Conservation (phyloP, 1,140 invertebrate species). For the Saxidomus purpurata region DNA sequence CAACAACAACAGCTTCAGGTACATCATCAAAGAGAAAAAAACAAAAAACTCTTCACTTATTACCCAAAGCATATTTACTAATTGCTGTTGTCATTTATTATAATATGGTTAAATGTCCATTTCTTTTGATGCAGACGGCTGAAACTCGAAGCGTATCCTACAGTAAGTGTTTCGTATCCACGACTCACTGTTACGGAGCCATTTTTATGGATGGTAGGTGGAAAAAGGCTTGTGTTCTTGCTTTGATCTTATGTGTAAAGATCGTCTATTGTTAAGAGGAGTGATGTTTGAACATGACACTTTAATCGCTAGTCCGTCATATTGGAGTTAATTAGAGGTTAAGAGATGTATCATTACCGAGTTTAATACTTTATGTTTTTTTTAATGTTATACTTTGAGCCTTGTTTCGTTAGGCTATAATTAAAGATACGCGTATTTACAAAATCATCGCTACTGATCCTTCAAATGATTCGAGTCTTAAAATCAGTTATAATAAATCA, state of each 20-base stretch:
- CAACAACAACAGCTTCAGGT: neutral
- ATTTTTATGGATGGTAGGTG: constrained; percentile 18
- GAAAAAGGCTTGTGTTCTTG: neutral
- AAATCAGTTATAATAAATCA: constrained; percentile 14
- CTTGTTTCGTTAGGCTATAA: neutral
- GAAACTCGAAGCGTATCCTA: neutral
- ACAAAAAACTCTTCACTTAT: neutral
- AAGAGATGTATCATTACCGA: neutral
- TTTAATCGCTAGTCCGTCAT: constrained; percentile 31
- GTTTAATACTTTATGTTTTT: neutral
- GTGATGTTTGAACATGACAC: constrained; percentile 20
- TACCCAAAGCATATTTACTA: neutral
- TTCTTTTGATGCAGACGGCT: neutral
- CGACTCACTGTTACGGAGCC: neutral
- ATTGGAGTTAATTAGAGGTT: constrained; percentile 17
- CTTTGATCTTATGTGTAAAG: constrained; percentile 25
- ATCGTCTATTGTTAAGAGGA: neutral
- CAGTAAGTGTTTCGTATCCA: neutral
- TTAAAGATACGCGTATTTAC: constrained; percentile 10
- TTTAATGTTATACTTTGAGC: neutral
- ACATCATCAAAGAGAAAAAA: constrained; percentile 12
- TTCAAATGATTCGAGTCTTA: neutral
- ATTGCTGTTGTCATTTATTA: constrained; percentile 24
- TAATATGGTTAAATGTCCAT: constrained; percentile 8
- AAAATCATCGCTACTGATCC: constrained; percentile 17